Evolutionary conservation across 2,888 invertebrate genomes (phyloP), one percentile per base, ranked within the genome.

Genomic region (Ormyrus nitidulus): DNA sequence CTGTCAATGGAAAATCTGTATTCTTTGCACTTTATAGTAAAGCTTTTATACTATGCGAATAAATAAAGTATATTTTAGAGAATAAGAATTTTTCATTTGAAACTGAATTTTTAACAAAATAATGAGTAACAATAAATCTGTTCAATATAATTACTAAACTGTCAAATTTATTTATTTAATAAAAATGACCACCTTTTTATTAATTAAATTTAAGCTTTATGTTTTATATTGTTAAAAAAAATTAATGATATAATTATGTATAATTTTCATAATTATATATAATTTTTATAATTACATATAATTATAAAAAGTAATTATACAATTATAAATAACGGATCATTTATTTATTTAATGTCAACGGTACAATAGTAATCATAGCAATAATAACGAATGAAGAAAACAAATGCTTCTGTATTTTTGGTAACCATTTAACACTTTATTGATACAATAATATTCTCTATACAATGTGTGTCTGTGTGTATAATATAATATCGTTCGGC

Each of bases 351-450:
- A 19, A 19, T 19, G 19, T 19, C 19, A 19, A 19, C 19, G 19
- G 19, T 19, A 19, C 19, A 19, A 19, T 19, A 19, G 2, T 19
- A 19, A 19, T 19, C 19, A 19, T 19, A 2, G 19, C 19, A 19
- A 19, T 19, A 19, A 19, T 19, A 19, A 19, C 19, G 19, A 19
- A 19, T 19, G 19, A 19, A 19, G 19, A 19, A 19, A 19, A 19
- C 2, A 19, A 19, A 19, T 19, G 19, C 19, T 19, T 19, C 2
- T 19, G 19, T 19, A 19, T 19, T 85, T 86, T 87, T 82, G 66
- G 84, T 88, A 88, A 88, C 86, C 86, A 86, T 86, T 87, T 81
- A 88, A 88, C 86, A 86, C 85, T 88, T 88, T 88, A 89, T 89
- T 88, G 84, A 85, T 86, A 87, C 86, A 87, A 88, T 87, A 87